These are phyloP conservation scores for Parazoanthus swiftii DNA, from an alignment of 92 coral and sea anemone species.

Conservation along the genomic window DNA sequence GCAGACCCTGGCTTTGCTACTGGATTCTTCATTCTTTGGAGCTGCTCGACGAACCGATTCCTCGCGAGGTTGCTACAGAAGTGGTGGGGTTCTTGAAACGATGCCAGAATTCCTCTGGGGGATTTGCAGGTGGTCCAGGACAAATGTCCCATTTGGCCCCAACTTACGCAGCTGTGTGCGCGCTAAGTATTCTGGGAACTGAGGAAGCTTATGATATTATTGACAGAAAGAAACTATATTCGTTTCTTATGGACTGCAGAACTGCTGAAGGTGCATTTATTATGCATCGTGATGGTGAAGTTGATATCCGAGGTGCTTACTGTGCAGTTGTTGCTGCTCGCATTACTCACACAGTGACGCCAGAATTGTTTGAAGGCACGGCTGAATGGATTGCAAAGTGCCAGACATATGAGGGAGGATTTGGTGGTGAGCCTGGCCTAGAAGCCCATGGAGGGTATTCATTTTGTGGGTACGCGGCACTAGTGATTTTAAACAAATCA, in stretches of 20 bases:
- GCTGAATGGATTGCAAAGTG: conserved; percentile 95
- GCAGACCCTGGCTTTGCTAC: conserved; percentile 97
- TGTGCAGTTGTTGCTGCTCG: conserved; percentile 93
- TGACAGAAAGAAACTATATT: conserved; percentile 76
- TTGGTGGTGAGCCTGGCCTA: conserved; percentile 96
- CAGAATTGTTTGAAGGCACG: conserved; percentile 87
- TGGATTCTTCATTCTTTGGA: conserved; percentile 97
- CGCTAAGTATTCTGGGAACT: conserved; percentile 89
- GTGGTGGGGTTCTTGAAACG: conserved; percentile 79
- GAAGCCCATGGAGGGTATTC: conserved; percentile 99
- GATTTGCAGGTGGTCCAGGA: conserved; percentile 97
- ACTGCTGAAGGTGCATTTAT: conserved; percentile 80
- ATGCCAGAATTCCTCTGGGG: conserved; percentile 89
- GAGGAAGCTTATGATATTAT: conserved; percentile 82
- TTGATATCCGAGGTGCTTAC: conserved; percentile 96
- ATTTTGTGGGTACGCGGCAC: conserved; percentile 94
- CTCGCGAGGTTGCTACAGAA: conserved; percentile 66
- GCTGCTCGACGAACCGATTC: conserved; percentile 73
- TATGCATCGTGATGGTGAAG: conserved; percentile 98
- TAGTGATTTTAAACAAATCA: conserved; percentile 81
- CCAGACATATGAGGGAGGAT: conserved; percentile 98
- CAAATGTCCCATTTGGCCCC: conserved; percentile 98
- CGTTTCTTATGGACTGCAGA: conserved; percentile 76
- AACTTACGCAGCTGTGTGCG: conserved; percentile 94
- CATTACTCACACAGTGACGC: conserved; percentile 72